Evolutionary conservation across 2,797 vertebrate genomes (phyloP), one percentile per base, ranked within the genome.

Genomic region (Rallus crepitans): DNA sequence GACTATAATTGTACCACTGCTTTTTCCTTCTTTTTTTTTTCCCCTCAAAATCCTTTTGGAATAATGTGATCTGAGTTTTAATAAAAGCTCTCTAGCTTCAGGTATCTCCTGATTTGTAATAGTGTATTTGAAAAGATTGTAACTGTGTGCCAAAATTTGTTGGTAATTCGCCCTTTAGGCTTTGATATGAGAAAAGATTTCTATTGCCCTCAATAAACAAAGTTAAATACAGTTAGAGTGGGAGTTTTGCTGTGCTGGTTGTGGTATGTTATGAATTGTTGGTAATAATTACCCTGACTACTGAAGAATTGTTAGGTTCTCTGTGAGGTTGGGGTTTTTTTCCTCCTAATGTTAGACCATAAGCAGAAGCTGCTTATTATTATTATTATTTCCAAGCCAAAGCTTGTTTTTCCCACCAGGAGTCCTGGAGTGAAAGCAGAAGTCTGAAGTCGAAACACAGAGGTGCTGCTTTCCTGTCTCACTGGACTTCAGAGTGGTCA

Each of bases 251-350:
- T 86, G 70, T 94, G 73, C 82, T 88, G 59, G 39, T 63, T 91
- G 77, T 94, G 94, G 70, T 93, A 73, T 84, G 64, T 90, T 95
- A 33, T 80, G 85, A 93, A 90, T 92, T 93, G 63, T 82, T 94
- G 64, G 73, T 89, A 87, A 77, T 93, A 94, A 90, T 93, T 87
- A 84, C 66, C 59, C 89, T 66, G 70, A 76, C 84, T 90, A 60
- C 81, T 93, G 84, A 91, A 65, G 80, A 81, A 89, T 61, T 90
- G 63, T 76, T 93, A 87, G 50, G 3, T 4, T 92, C 55, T 87
- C 65, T 90, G 40, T 72, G 91, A 93, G 59, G 19, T 4, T 39
- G 47, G 63, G 24, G 11, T 53, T 55, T 82, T 86, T 90, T 89
- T 27, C 45, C 35, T 94, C 35, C 53, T 87, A 60, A 77, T 60